A percentile compares a stretch with the other conserved stretches of the same genome.
phyloP scores from a whole-genome alignment of 2,797 vertebrate species.

The Acanthis flammea region DNA sequence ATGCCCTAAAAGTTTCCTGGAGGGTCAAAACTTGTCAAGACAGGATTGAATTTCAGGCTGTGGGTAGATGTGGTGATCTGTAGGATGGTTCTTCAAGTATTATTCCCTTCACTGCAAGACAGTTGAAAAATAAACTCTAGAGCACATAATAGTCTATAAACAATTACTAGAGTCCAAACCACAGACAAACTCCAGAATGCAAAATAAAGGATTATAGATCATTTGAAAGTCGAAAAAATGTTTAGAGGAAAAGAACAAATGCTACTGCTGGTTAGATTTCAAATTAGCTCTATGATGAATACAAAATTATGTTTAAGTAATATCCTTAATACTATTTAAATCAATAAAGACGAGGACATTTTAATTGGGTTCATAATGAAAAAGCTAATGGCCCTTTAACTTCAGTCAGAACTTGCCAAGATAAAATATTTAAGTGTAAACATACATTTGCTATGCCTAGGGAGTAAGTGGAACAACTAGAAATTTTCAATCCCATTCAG shows the following conservation, averaged over 20 bases:
- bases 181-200: background rate
- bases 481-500: constrained; percentile 23
- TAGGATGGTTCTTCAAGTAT: background rate
- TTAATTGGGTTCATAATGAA: constrained; percentile 60
- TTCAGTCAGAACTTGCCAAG: constrained; percentile 9
- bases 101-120: background rate
- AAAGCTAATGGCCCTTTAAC: constrained; percentile 22
- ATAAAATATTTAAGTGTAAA: constrained; percentile 45
- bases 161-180: background rate
- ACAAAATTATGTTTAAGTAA: background rate
- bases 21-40: background rate
- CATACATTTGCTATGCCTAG: constrained; percentile 33
- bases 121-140: background rate
- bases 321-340: constrained; percentile 9
- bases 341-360: constrained; percentile 22
- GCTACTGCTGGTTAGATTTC: background rate
- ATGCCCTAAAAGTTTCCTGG: background rate
- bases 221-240: background rate
- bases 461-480: constrained; percentile 20
- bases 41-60: background rate
- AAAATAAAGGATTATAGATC: background rate
- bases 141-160: background rate
- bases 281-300: background rate
- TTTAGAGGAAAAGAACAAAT: background rate
- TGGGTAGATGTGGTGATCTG: background rate